Percentiles rank a stretch among this genome's conserved stretches.
These are phyloP conservation scores for Hirudo medicinalis DNA, from an alignment of 1,140 invertebrate species.

Conservation along the genomic window DNA sequence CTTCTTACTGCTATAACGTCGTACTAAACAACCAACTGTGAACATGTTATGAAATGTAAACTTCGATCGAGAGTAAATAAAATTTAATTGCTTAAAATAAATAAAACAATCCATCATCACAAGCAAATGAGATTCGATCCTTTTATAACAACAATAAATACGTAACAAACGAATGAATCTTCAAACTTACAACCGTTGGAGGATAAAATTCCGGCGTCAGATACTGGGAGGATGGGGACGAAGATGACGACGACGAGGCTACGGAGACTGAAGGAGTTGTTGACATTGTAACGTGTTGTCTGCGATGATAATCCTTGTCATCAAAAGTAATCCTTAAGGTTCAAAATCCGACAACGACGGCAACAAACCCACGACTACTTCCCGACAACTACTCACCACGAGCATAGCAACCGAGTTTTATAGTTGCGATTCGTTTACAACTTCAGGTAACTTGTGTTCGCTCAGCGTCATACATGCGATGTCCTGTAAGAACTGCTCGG, in stretches of 20 bases:
- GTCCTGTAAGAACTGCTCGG: too few species aligned
- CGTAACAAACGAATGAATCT: background rate
- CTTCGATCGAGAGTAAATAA: background rate
- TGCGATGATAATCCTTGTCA: conserved; percentile 2
- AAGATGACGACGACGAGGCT: conserved; percentile 11
- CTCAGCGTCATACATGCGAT: too few species aligned
- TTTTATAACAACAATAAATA: background rate
- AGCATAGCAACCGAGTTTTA: too few species aligned
- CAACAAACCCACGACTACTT: too few species aligned
- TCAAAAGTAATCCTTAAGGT: background rate
- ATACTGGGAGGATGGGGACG: conserved; percentile 5
- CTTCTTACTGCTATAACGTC: background rate
- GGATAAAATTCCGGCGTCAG: conserved; percentile 1
- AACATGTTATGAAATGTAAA: background rate
- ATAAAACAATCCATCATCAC: too few species aligned
- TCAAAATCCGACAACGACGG: too few species aligned
- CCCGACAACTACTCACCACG: too few species aligned
- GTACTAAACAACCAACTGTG: background rate
- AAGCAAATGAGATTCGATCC: too few species aligned
- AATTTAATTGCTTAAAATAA: background rate
- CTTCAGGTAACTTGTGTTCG: too few species aligned
- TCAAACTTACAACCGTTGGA: background rate
- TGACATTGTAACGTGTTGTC: conserved; percentile 3
- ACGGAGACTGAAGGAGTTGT: background rate
- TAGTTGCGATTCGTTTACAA: too few species aligned